These are phyloP conservation scores for Odontomachus brunneus DNA, from an alignment of 1,140 invertebrate species.

Conservation along the genomic window DNA sequence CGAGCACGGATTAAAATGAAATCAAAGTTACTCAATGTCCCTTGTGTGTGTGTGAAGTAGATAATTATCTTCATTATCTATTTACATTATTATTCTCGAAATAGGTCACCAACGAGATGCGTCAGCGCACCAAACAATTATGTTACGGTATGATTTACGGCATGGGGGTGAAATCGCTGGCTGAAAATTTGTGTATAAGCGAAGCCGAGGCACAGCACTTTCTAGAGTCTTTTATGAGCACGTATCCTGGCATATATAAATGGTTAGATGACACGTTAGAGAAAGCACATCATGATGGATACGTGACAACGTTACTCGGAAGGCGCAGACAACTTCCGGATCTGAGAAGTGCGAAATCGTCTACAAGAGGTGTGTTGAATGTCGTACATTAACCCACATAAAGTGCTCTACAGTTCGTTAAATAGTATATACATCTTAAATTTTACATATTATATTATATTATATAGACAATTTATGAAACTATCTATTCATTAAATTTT, in stretches of 20 bases:
- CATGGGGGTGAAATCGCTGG: conserved; percentile 95
- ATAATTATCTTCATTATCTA: conserved; percentile 4
- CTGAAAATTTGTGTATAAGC: conserved; percentile 92
- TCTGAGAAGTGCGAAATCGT: conserved; percentile 89
- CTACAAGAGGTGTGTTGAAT: conserved; percentile 86
- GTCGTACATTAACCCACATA: neutral
- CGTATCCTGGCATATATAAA: conserved; percentile 90
- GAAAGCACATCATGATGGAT: conserved; percentile 90
- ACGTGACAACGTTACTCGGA: conserved; percentile 93
- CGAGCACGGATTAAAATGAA: neutral
- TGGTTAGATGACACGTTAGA: conserved; percentile 90
- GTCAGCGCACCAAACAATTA: conserved; percentile 96
- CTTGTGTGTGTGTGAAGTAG: neutral
- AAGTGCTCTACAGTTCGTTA: neutral
- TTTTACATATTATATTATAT: neutral
- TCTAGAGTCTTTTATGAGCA: conserved; percentile 92
- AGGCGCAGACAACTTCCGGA: conserved; percentile 92
- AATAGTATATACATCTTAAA: conserved; percentile 11
- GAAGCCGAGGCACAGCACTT: conserved; percentile 93
- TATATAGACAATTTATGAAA: conserved; percentile 41
- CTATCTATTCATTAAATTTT: conserved; percentile 57
- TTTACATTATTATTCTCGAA: conserved; percentile 5
- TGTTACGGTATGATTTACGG: conserved; percentile 99
- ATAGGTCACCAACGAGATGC: conserved; percentile 90
- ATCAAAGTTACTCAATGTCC: too few relatives aligned